Base-by-base conservation (phyloP, 2,113 vertebrate species). In the Mormyrus iriodes region DNA sequence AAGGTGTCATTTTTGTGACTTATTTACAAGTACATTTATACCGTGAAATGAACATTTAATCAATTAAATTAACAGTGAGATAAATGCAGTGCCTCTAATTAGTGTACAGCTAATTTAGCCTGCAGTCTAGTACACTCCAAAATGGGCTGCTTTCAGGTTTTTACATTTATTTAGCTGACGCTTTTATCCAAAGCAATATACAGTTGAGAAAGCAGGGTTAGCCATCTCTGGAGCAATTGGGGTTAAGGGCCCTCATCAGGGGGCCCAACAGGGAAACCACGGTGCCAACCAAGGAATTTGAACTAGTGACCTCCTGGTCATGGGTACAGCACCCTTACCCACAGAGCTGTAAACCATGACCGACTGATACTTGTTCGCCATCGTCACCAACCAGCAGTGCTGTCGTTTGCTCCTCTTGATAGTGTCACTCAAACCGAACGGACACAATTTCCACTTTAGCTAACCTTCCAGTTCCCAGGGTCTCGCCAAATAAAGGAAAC, bases 401-500 rank as follows among this genome's bases (percentile, higher is more conserved):
- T 76, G 73, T 3, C 5, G 6, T 8, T 52, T 39, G 48, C 89
- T 61, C 85, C 52, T 8, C 42, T 86, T 24, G 83, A 85, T 12
- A 51, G 48, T 8, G 24, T 85, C 83, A 49, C 48, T 15, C 15
- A 85, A n/a, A 79, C 24, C 51, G 83, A 51, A 49, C 6, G 44
- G 24, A 55, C 39, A 46, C 27, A 84, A 83, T 42, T 82, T 15
- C 31, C 10, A 19, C 10, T 83, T 42, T 4, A 10, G 65, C 48
- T n/a, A 35, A 27, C 24, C 49, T 6, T 31, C 9, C 48, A 12
- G 44, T 55, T 53, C 31, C 10, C 53, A 90, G 21, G 46, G 46
- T 52, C 42, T 52, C 12, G 12, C 27, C 52, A 90, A 89, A 73
- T 90, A 88, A 88, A 91, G 89, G 93, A 95, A 94, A 91, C 93